Evolutionary conservation across 1,140 invertebrate species (phyloP), one percentile per base, ranked within the genome.

Genomic region (Conus betulinus): DNA sequence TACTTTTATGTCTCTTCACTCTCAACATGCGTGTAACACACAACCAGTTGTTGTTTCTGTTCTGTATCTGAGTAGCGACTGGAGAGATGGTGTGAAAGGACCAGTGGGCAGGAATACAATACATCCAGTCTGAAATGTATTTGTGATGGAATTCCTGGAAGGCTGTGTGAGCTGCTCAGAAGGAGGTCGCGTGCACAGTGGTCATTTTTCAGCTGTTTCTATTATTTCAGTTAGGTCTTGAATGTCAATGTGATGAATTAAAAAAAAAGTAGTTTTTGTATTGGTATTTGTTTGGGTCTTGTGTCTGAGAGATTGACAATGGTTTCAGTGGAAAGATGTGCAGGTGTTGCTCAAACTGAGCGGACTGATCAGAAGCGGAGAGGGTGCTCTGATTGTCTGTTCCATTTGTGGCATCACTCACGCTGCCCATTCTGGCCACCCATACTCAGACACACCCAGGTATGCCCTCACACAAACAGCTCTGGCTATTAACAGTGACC

Each of bases 211-310:
- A 4, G 11, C 55, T 83, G 23, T 84, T 8, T 84, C 27, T 84
- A n/a, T 84, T 60, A 23, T 83, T 10, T 13, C 55, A 55, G 3
- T 57, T 52, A 63, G 53, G 82, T 84, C 55, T 84, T 63, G 53
- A 8, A 63, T 84, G 82, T 84, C 82, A 63, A 27, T 84, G 82
- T 60, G 82, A 84, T 84, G 82, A 84, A 84, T 84, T 57, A 84
- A 84, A 83, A 63, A 78, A 83, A 83, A 83, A 23, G 78, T 81
- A 81, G 78, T 81, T 81, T 81, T 81, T 81, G 78, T 81, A 81
- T 81, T 17, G 11, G 51, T 83, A 55, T 10, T 27, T 39, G 53
- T 83, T 17, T 78, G n/a, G n/a, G 1, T 78, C 11, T n/a, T 17
- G 20, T n/a, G 15, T n/a, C 3, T 74, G 15, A 23, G n/a, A 8